Percentiles rank a stretch among this genome's conserved stretches.
Conservation (phyloP, 1,140 invertebrate species). For the Bacillus rossius region DNA sequence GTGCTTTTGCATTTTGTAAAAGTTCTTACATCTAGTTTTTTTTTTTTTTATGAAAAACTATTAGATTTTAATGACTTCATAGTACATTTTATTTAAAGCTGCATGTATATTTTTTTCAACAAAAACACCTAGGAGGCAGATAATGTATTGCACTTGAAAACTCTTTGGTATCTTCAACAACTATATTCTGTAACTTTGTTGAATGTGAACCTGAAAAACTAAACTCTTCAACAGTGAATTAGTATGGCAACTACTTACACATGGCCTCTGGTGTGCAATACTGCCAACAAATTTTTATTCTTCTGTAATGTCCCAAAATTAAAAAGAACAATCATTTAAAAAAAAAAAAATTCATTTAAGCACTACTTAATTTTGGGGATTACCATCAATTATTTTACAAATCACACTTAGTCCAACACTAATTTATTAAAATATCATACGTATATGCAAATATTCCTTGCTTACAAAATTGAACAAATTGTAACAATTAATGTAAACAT, state of each 20-base stretch:
- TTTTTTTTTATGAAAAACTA: too few relatives aligned
- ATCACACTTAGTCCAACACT: slow-evolving; percentile 17
- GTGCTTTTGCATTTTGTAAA: too few relatives aligned
- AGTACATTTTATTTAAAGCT: too few relatives aligned
- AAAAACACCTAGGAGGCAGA: too few relatives aligned
- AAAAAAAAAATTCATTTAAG: not conserved
- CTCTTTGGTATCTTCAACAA: too few relatives aligned
- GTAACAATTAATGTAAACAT: slow-evolving; percentile 22
- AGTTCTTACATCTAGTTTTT: too few relatives aligned
- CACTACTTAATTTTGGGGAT: not conserved
- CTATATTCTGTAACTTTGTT: too few relatives aligned
- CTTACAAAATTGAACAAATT: slow-evolving; percentile 21
- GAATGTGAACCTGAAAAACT: not conserved
- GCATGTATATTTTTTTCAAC: too few relatives aligned
- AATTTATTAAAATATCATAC: slow-evolving; percentile 22
- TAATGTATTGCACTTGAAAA: too few relatives aligned
- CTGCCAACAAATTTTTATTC: not conserved
- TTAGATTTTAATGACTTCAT: too few relatives aligned
- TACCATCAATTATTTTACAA: not conserved
- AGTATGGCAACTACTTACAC: not conserved
- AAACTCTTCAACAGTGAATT: not conserved
- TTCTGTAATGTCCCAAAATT: not conserved
- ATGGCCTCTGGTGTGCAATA: not conserved
- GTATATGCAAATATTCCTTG: slow-evolving; percentile 21
- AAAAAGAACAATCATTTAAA: not conserved